These are phyloP conservation scores for Rhorus exstirpatorius DNA, from an alignment of 2,888 invertebrate species.

Conservation along the genomic window DNA sequence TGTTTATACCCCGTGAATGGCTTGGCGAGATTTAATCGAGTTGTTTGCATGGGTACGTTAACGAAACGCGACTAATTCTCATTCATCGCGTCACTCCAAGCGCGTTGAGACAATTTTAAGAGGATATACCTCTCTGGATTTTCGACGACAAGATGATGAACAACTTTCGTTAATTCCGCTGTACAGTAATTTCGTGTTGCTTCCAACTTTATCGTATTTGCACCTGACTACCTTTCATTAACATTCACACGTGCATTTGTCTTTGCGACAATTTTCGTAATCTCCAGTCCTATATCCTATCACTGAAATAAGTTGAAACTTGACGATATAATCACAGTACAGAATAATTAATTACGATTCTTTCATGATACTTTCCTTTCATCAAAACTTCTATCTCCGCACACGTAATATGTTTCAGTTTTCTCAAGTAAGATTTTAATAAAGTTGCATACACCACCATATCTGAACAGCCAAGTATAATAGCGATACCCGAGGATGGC, in stretches of 20 bases:
- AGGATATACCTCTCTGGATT: slow-evolving; percentile 76
- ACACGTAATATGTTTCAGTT: not conserved
- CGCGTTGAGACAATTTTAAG: slow-evolving; percentile 81
- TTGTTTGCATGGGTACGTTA: slow-evolving; percentile 54
- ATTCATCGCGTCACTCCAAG: slow-evolving; percentile 80
- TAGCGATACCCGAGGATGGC: not conserved
- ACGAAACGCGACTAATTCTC: slow-evolving; percentile 73
- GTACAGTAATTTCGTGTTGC: slow-evolving; percentile 21
- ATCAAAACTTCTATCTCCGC: not conserved
- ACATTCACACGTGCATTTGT: slow-evolving; percentile 61
- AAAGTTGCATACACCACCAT: not conserved
- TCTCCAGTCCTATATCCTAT: slow-evolving; percentile 7
- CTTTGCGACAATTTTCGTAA: slow-evolving; percentile 35
- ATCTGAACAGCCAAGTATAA: not conserved
- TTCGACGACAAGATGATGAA: slow-evolving; percentile 67
- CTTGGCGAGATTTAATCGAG: slow-evolving; percentile 64
- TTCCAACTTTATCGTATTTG: slow-evolving; percentile 59
- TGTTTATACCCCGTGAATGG: slow-evolving; percentile 55
- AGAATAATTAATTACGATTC: not conserved
- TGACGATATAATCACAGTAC: not conserved
- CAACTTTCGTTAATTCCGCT: slow-evolving; percentile 69
- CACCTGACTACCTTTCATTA: slow-evolving; percentile 47
- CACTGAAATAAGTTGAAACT: slow-evolving; percentile 10
- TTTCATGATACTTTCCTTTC: slow-evolving; percentile 6
- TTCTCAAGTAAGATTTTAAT: not conserved